phyloP scores from a whole-genome alignment of 1,140 invertebrate species.

The Centruroides sculpturatus region DNA sequence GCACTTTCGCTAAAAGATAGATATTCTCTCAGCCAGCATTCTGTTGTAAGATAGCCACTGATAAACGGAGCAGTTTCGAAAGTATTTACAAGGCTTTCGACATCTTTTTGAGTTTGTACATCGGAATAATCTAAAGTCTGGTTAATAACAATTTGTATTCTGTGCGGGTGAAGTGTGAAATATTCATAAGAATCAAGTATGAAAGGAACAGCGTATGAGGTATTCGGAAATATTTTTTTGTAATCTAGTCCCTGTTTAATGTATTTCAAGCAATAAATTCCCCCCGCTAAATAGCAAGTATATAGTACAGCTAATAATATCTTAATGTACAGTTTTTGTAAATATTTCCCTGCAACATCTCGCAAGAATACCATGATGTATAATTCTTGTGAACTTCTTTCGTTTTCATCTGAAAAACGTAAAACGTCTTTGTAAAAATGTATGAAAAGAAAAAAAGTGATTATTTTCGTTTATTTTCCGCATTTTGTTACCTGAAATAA shows the following conservation, averaged over 20 bases:
- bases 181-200: conserved; percentile 74
- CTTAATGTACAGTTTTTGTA: conserved; percentile 63
- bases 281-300: conserved; percentile 58
- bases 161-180: conserved; percentile 75
- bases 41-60: conserved; percentile 52
- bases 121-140: conserved; percentile 74
- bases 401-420: no score
- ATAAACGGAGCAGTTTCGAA: conserved; percentile 70
- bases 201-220: conserved; percentile 75
- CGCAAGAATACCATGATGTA: conserved; percentile 77
- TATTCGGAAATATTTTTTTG: conserved; percentile 62
- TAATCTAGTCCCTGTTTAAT: conserved; percentile 77
- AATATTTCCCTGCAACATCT: conserved; percentile 53
- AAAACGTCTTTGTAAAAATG: no score
- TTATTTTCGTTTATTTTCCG: no score
- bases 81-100: conserved; percentile 59
- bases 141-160: conserved; percentile 69
- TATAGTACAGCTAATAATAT: conserved; percentile 57
- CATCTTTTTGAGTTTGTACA: conserved; percentile 28
- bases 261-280: conserved; percentile 68
- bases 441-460: no score
- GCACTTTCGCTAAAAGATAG: conserved; percentile 56
- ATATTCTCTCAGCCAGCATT: conserved; percentile 79
- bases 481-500: no score
- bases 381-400: conserved; percentile 40